Evolutionary conservation across 2,113 vertebrate species (phyloP), one percentile per base, ranked within the genome.

Genomic region (Oryzias celebensis): DNA sequence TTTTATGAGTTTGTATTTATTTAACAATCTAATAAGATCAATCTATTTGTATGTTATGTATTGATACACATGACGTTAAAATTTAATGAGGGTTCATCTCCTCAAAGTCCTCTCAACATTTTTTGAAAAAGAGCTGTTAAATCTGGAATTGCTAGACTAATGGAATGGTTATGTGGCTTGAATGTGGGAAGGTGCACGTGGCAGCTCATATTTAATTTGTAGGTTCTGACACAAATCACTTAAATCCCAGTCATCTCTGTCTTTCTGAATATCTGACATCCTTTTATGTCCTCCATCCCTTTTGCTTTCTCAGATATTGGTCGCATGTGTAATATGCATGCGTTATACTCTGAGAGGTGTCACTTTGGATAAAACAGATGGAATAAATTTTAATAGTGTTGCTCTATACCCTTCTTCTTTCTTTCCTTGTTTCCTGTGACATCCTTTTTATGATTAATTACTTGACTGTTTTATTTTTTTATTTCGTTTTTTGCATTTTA

Each of bases 351-450:
- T 70, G 61, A 71, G 62, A 57, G 60, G 62, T 58, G 56, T 62
- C 77, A 66, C 71, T 67, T 65, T 63, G 46, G 62, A 75, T 77
- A 68, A 79, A 79, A 67, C 61, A 69, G 71, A 78, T 68, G 48
- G 68, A 69, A 78, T 80, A 50, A 5, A 78, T 80, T 75, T 58
- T 70, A 65, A 80, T 75, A 58, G 54, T 67, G 58, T 62, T 73
- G 16, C 46, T 55, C 55, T 71, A 24, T 53, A 68, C 65, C 72
- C 63, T 68, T 41, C 45, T 60, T 18, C 14, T 15, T 57, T 63
- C 42, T 41, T 20, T 10, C 13, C 17, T 28, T 20, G 4, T 63
- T 43, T 18, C 20, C 16, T 44, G 26, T 16, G 46, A 48, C 26
- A 16, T 15, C 46, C 61, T 56, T 52, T 16, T 58, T 43, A 24